Percentiles rank a stretch among this genome's conserved stretches.
These are phyloP conservation scores for Psilopsiagon aymara DNA, from an alignment of 2,113 vertebrate genomes.

Conservation along the genomic window DNA sequence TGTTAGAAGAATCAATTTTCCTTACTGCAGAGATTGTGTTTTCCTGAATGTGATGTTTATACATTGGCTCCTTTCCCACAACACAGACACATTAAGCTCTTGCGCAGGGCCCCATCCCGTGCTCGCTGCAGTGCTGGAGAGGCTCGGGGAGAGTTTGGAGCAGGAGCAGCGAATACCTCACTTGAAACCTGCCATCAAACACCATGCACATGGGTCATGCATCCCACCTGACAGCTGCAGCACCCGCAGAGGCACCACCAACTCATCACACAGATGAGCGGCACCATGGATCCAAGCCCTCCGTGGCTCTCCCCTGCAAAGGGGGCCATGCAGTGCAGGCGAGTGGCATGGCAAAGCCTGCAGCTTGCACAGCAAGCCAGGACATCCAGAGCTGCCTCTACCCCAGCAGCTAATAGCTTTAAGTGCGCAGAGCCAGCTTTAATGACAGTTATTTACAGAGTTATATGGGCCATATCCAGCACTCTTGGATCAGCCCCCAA, in stretches of 20 bases:
- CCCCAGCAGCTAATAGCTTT: background rate
- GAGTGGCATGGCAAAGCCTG: background rate
- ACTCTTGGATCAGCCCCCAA: background rate
- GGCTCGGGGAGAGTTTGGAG: accelerated
- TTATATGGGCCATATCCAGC: background rate
- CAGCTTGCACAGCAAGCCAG: background rate
- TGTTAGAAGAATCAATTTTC: conserved; percentile 36
- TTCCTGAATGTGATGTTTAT: conserved; percentile 35
- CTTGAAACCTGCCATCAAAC: background rate
- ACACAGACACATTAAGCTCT: background rate
- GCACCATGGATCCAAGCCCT: accelerated
- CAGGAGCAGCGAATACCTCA: background rate
- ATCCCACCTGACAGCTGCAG: accelerated
- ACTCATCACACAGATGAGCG: background rate
- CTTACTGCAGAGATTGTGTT: conserved; percentile 4
- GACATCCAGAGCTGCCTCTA: background rate
- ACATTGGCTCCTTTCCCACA: background rate
- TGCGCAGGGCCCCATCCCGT: background rate
- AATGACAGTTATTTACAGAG: background rate
- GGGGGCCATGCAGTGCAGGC: accelerated
- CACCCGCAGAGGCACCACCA: background rate
- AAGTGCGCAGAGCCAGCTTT: background rate
- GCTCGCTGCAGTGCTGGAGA: accelerated
- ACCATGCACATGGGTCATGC: accelerated
- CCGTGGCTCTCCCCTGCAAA: background rate